A percentile compares a stretch with the other conserved stretches of the same genome.
Conservation (phyloP, 1,140 invertebrate species). For the Euura saliciscinereae region DNA sequence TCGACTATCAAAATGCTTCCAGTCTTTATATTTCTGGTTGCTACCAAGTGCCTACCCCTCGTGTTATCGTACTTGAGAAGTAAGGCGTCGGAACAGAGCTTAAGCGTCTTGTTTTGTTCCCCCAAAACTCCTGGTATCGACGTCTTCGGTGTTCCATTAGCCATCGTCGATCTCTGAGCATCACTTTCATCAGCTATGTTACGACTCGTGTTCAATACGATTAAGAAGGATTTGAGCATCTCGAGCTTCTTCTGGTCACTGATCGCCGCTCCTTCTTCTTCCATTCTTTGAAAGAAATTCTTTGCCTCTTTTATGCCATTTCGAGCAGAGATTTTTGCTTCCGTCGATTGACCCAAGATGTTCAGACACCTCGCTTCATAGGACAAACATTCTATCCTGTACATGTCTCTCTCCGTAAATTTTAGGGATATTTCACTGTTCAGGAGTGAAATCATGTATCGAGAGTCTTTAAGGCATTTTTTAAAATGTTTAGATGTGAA, state of each 20-base stretch:
- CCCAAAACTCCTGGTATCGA: constrained; percentile 39
- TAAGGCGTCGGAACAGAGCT: constrained; percentile 45
- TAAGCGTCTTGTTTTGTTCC: constrained; percentile 37
- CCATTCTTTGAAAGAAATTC: background rate
- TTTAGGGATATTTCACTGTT: constrained; percentile 33
- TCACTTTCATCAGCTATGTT: background rate
- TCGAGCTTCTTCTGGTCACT: background rate
- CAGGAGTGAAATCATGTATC: constrained; percentile 40
- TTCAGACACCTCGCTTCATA: constrained; percentile 6
- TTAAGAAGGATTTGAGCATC: background rate
- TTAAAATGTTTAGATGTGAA: constrained; percentile 33
- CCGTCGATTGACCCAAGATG: background rate
- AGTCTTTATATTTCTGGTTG: constrained; percentile 46
- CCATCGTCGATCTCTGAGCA: constrained; percentile 14
- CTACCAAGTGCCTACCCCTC: constrained; percentile 48
- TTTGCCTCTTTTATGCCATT: background rate
- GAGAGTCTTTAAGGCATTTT: constrained; percentile 40
- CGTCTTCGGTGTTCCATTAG: background rate
- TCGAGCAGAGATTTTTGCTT: background rate
- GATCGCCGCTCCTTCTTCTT: background rate
- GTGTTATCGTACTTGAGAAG: constrained; percentile 32
- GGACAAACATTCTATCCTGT: background rate
- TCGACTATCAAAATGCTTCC: constrained; percentile 60
- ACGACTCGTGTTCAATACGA: background rate
- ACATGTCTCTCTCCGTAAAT: constrained; percentile 25